phyloP scores from a whole-genome alignment of 92 coral and sea anemone genomes.

The Blastomussa wellsi region DNA sequence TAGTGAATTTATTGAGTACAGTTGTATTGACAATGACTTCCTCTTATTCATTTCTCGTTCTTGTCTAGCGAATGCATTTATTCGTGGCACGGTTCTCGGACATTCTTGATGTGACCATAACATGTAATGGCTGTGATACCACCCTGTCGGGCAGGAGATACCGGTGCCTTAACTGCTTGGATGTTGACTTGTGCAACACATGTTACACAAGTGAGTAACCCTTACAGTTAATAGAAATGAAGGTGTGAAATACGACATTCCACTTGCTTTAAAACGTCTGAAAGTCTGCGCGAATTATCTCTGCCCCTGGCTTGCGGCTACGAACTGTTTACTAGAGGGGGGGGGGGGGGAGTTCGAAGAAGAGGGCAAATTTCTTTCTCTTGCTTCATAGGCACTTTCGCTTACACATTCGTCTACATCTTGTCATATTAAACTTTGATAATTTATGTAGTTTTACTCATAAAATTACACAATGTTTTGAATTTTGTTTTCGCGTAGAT shows the following conservation, averaged over 20 bases:
- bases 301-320: not conserved
- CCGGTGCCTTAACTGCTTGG: conserved; percentile 89
- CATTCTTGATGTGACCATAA: conserved; percentile 84
- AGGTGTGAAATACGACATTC: too few relatives aligned
- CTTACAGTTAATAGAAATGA: not conserved
- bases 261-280: too few relatives aligned
- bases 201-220: conserved; percentile 75
- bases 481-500: conserved; percentile 46
- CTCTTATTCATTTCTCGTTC: not conserved
- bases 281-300: too few relatives aligned
- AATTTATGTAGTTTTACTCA: not conserved
- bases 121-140: conserved; percentile 94
- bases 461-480: not conserved
- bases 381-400: not conserved
- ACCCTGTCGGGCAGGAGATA: conserved; percentile 79
- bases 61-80: conserved; percentile 81
- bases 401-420: not conserved
- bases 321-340: not conserved
- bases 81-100: conserved; percentile 95
- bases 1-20: too few relatives aligned
- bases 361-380: not conserved
- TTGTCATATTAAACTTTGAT: not conserved
- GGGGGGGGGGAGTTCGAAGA: too few relatives aligned
- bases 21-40: not conserved
- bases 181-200: conserved; percentile 87